Evolutionary conservation across 1,140 invertebrate genomes (phyloP).

Genomic region (Alviniconcha marisindica): DNA sequence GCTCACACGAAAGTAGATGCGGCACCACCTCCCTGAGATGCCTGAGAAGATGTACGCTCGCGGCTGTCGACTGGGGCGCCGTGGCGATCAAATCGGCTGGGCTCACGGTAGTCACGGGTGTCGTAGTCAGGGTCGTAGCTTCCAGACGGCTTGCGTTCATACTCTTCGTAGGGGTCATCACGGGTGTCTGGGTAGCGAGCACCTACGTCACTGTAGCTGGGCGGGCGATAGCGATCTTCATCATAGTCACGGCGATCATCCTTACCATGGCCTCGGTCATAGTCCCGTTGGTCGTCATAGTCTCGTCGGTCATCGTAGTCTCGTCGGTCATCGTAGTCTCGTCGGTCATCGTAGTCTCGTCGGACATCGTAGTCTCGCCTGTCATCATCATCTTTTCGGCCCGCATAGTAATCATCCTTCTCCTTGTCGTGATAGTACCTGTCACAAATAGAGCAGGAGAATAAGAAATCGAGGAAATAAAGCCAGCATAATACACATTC

Average conservation of each 20-base stretch:
- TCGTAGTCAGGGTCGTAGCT: conserved; percentile 39
- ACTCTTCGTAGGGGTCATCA: conserved; percentile 33
- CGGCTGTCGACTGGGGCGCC: conserved; percentile 7
- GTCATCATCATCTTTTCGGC: not conserved
- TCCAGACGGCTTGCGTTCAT: conserved; percentile 33
- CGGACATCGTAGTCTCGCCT: conserved; percentile 24
- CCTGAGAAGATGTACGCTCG: not conserved
- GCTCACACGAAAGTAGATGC: conserved; percentile 27
- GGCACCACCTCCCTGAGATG: not conserved
- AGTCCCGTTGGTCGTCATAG: conserved; percentile 43
- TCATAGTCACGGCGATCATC: conserved; percentile 43
- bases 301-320: conserved; percentile 42
- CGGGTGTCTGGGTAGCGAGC: not conserved
- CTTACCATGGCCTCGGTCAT: conserved; percentile 35
- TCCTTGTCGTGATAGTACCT: not conserved
- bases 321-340: conserved; percentile 33
- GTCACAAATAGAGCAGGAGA: not conserved
- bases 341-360: conserved; percentile 40
- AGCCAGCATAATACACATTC: too few species aligned
- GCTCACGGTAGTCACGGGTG: conserved; percentile 34
- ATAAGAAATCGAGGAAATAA: too few species aligned
- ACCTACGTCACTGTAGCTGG: not conserved
- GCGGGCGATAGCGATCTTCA: conserved; percentile 18
- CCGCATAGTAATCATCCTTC: not conserved
- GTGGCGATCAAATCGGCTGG: conserved; percentile 28